Evolutionary conservation across 2,797 vertebrate genomes (phyloP), one percentile per base, ranked within the genome.

Genomic region (Steatocranus sp.): DNA sequence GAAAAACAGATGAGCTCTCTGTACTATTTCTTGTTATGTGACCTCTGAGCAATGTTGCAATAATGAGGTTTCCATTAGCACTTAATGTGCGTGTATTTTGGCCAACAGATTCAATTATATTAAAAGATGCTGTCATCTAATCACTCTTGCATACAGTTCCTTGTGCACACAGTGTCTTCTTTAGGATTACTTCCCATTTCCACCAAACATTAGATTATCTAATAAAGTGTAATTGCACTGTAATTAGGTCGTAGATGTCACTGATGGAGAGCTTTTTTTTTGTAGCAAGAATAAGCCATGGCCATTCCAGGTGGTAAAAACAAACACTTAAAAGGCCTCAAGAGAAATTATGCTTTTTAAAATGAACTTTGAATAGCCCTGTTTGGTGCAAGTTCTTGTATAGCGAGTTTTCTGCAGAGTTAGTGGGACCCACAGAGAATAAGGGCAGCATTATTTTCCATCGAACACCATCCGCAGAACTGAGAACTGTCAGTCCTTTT

Each of bases 41-140:
- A 91, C 43, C 82, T 78, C 77, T 14, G 3, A 43, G 75, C 76
- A 83, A 90, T 84, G 83, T 38, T 14, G 80, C 76, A 88, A 77
- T 83, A 86, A 85, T 79, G 23, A 81, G 54, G 23, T 17, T 84
- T 51, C 61, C 84, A 58, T 90, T 83, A 87, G 56, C 68, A 48
- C 74, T 32, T 75, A 48, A 78, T 76, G 73, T 68, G 25, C 0
- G 10, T 1, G 41, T 75, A 85, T 82, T 88, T 81, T 89, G 76
- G 73, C 32, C 23, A 83, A 74, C 46, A 11, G 18, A 70, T 87
- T 87, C 5, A 18, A 79, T 90, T 87, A 75, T 38, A 30, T 17
- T 17, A 20, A 76, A 82, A 83, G 58, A 80, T 83, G 48, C n/a
- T 48, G 61, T 49, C 25, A 4, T 75, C 87, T 89, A 41, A 74